These are phyloP conservation scores for Mola mola DNA, from an alignment of 2,113 vertebrate species.

Conservation along the genomic window DNA sequence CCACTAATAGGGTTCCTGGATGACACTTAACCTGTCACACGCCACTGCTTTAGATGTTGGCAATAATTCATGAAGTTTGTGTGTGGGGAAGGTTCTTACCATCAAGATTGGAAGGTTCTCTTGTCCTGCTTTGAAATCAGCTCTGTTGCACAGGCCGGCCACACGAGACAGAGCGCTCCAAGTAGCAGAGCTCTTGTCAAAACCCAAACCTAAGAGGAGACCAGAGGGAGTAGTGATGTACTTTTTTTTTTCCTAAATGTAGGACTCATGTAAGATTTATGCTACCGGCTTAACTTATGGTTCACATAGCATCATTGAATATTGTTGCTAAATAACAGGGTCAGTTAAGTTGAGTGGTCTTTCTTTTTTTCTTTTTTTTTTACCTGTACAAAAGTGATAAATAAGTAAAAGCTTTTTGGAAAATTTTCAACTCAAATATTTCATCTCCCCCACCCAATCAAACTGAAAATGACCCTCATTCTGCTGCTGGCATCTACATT, in stretches of 20 bases:
- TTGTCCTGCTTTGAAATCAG: slow-evolving; percentile 89
- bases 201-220: slow-evolving; percentile 81
- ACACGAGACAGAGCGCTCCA: slow-evolving; percentile 88
- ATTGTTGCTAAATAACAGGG: slow-evolving; percentile 57
- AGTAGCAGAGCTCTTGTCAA: slow-evolving; percentile 88
- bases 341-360: slow-evolving; percentile 38
- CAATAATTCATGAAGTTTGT: slow-evolving; percentile 26
- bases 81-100: slow-evolving; percentile 71
- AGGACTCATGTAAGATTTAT: slow-evolving; percentile 62
- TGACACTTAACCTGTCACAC: slow-evolving; percentile 24
- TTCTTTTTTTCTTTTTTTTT: slow-evolving; percentile 34
- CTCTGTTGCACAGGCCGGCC: slow-evolving; percentile 90
- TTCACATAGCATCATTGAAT: slow-evolving; percentile 36
- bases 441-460: slow-evolving; percentile 7
- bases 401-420: slow-evolving; percentile 41
- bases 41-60: slow-evolving; percentile 4
- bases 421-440: slow-evolving; percentile 27
- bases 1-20: too few species aligned
- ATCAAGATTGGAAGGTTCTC: slow-evolving; percentile 86
- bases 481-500: slow-evolving; percentile 16
- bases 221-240: slow-evolving; percentile 36
- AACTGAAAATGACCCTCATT: slow-evolving; percentile 47
- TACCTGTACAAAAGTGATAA: slow-evolving; percentile 32
- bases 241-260: slow-evolving; percentile 20
- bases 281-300: slow-evolving; percentile 22